Evolutionary conservation across 2,797 vertebrate species (phyloP), one percentile per base, ranked within the genome.

Genomic region (Coregonus ussuriensis): DNA sequence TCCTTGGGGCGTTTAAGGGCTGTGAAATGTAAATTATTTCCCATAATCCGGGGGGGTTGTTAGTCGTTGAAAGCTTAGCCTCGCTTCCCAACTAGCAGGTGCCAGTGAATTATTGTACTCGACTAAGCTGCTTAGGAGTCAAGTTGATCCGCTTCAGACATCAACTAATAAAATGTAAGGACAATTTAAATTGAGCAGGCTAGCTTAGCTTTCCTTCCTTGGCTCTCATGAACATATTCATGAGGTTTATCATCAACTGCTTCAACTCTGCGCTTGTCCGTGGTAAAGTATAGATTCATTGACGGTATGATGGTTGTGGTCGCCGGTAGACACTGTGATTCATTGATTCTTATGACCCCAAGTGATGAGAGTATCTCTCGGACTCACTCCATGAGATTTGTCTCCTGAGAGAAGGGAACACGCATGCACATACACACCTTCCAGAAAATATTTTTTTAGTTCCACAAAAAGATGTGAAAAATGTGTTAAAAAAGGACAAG

Each of bases 91-190:
- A 87, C 81, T 82, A 90, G 79, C 82, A 92, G 90, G 92, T 92
- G 91, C 89, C 86, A 77, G 81, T 76, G 83, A 92, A 94, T 94
- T 94, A 91, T 85, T 92, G 89, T 70, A 41, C 79, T 74, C 78
- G 73, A 87, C 86, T 94, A 94, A 95, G 92, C 93, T 79, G 89
- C 94, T 94, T 94, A 94, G 51, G 73, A 85, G 82, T 82, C 84
- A 81, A 81, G 86, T 79, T 91, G 89, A 93, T 93, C 89, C 86
- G 90, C 88, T 89, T 92, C 87, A 81, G 86, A 89, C n/a, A 78
- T 76, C 4, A 83, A 79, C 82, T 77, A 80, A 78, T 72, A 11
- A 47, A 89, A 91, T 77, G 75, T 11, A 11, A 51, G 69, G 16
- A 54, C 47, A 31, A 69, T 29, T 53, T 63, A 63, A 77, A 65